Percentiles rank a stretch among this genome's conserved stretches.
Conservation (phyloP, 2,797 vertebrate species). For the Tokudaia muenninki region DNA sequence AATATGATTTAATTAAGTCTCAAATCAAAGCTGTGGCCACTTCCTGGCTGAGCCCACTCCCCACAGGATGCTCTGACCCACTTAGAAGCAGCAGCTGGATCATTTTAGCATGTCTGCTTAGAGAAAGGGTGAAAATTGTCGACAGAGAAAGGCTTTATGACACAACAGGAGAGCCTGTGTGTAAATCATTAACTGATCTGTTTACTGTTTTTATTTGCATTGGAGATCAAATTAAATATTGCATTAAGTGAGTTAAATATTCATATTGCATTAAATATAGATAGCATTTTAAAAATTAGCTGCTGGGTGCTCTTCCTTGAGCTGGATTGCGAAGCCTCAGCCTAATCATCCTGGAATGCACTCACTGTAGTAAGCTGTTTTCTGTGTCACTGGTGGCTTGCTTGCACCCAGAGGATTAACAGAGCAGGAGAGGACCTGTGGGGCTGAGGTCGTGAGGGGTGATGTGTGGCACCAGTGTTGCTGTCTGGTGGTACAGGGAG, state of each 20-base stretch:
- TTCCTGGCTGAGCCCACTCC: conserved; percentile 6
- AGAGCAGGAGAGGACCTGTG: background rate
- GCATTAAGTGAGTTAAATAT: conserved; percentile 81
- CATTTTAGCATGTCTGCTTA: background rate
- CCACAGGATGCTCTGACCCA: conserved; percentile 29
- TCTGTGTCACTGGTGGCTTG: background rate
- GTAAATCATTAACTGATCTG: conserved; percentile 77
- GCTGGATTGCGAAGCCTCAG: conserved; percentile 27
- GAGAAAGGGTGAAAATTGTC: conserved; percentile 40
- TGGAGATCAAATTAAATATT: conserved; percentile 82
- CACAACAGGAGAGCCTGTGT: background rate
- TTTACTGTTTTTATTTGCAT: conserved; percentile 84
- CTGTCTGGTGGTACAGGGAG: background rate
- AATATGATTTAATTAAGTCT: background rate
- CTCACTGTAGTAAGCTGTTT: background rate
- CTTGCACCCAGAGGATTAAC: background rate
- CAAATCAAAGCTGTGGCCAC: background rate
- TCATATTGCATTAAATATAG: conserved; percentile 83
- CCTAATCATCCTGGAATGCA: background rate
- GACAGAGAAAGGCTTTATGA: conserved; percentile 51
- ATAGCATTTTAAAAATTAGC: conserved; percentile 77
- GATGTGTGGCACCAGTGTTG: background rate
- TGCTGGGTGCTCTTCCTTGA: background rate
- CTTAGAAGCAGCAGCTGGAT: background rate
- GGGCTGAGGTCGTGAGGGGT: background rate